Evolutionary conservation across 1,140 invertebrate species (phyloP).

Genomic region (Reticulitermes speratus): DNA sequence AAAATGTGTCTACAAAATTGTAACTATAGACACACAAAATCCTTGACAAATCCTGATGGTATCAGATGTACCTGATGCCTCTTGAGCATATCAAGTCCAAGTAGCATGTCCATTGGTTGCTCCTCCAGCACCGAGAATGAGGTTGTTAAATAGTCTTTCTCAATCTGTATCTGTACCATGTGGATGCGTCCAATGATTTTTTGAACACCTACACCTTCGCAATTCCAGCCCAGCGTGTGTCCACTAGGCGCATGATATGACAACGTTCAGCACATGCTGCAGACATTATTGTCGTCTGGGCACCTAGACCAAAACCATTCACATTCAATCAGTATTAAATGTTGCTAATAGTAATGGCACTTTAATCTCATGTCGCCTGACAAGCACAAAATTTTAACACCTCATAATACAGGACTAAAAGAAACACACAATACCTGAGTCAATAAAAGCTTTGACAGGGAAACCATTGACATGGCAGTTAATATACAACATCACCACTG

Average conservation of each 20-base stretch:
- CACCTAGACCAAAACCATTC: conserved; percentile 56
- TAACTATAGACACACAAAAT: no score
- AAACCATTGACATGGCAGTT: conserved; percentile 94
- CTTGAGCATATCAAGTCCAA: conserved; percentile 96
- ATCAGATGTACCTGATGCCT: conserved; percentile 74
- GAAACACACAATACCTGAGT: conserved; percentile 66
- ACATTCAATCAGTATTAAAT: not conserved
- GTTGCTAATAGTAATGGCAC: no score
- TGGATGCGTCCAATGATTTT: conserved; percentile 94
- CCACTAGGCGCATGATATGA: conserved; percentile 93
- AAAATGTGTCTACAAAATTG: no score
- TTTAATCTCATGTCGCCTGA: no score
- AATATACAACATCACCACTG: conserved; percentile 96
- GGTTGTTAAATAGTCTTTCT: conserved; percentile 88
- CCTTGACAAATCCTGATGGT: no score
- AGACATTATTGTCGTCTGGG: conserved; percentile 94
- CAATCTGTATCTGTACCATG: conserved; percentile 96
- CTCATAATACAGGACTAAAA: not conserved
- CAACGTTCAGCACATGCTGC: conserved; percentile 89
- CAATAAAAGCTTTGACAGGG: conserved; percentile 96
- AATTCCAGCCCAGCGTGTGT: conserved; percentile 64
- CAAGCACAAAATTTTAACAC: no score
- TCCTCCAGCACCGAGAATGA: conserved; percentile 98
- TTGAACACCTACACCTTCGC: conserved; percentile 92
- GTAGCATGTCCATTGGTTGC: conserved; percentile 97